Conservation (phyloP, 2,888 invertebrate genomes). For the Linnaemya tessellans region DNA sequence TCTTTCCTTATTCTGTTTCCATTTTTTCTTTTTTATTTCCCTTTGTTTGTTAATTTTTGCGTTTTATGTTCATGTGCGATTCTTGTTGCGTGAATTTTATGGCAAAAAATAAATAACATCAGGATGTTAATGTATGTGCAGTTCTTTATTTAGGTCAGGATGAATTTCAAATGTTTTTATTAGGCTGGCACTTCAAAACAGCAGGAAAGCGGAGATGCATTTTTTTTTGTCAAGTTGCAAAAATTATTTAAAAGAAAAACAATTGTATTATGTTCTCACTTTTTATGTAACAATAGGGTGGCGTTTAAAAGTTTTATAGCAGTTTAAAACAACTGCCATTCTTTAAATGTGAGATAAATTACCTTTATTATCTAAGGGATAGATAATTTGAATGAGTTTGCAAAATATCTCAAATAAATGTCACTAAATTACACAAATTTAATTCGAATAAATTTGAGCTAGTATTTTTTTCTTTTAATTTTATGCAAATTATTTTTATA, state of each 20-base stretch:
- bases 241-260: neutral
- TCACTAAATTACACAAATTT: no score
- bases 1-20: neutral
- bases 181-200: conserved; percentile 26
- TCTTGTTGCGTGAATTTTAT: conserved; percentile 4
- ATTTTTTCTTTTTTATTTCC: neutral
- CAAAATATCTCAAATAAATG: no score
- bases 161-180: conserved; percentile 14
- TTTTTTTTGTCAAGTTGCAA: neutral
- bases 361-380: no score
- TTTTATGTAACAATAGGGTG: no score
- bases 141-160: neutral
- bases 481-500: no score
- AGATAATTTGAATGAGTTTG: no score
- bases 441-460: no score
- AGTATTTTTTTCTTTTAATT: no score
- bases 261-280: neutral
- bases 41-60: conserved; percentile 16
- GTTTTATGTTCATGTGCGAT: conserved; percentile 20
- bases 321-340: no score
- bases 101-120: neutral
- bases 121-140: conserved; percentile 22
- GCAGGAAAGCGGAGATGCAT: neutral
- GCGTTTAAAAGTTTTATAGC: no score
- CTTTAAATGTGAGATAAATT: no score